Evolutionary conservation across 2,797 vertebrate genomes (phyloP), one percentile per base, ranked within the genome.

Genomic region (Periophthalmus magnuspinnatus): DNA sequence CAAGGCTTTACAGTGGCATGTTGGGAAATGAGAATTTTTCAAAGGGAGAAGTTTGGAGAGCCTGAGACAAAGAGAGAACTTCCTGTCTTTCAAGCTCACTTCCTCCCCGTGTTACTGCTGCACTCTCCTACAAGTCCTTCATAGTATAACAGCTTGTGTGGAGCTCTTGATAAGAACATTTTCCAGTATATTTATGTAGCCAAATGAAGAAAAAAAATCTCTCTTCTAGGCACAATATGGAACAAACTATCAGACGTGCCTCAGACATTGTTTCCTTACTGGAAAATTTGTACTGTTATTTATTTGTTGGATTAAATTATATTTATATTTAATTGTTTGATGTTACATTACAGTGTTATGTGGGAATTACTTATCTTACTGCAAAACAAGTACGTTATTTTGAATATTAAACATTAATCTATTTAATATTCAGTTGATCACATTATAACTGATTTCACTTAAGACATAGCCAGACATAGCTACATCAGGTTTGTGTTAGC

Each of bases 31-130:
- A 86, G 80, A 92, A 75, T 78, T 79, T 88, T 82, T 88, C 85
- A 86, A 86, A 84, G 80, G 60, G 63, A 63, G 69, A 63, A 63
- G 68, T 69, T 71, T 32, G 38, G 62, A 71, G 59, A 24, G 3
- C 60, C 61, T 76, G 36, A 83, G 64, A 90, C 87, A 92, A 87
- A 90, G 82, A 86, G 32, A 68, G 69, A 62, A 81, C 74, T 93
- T 92, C 92, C 92, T 86, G 83, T 88, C 90, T 89, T 91, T 90
- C 85, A 91, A 68, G 78, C 77, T 76, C 73, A 78, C 76, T 89
- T 89, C 86, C 85, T 73, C 63, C 70, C 63, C 78, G 38, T 56
- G 64, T 58, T 70, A 57, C 66, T 50, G 62, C 65, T 72, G 61
- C 33, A 64, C 63, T 66, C 74, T 67, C 32, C 28, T 65, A 22